Percentiles rank a stretch among this genome's conserved stretches.
Conservation (phyloP, 2,797 vertebrate genomes). For the Sus cebifrons region DNA sequence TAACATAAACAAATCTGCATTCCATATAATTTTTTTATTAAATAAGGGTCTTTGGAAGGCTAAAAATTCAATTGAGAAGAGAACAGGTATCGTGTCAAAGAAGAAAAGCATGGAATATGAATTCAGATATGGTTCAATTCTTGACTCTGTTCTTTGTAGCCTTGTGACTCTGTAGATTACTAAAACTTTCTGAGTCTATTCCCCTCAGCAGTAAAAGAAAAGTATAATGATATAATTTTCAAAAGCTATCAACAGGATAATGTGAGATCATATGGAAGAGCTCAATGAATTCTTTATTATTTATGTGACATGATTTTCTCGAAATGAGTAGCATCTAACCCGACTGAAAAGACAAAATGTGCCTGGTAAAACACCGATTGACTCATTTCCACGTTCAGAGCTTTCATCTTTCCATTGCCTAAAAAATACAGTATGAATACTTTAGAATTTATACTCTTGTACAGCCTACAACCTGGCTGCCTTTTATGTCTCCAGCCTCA, state of each 20-base stretch:
- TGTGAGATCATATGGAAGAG: not conserved
- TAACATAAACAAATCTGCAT: not conserved
- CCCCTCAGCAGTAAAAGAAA: not conserved
- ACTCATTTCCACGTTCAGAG: not conserved
- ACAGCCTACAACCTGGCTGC: not conserved
- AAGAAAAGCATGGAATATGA: not conserved
- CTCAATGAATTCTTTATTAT: not conserved
- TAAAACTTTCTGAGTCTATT: not conserved
- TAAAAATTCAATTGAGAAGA: slow-evolving; percentile 7
- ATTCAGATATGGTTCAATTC: not conserved
- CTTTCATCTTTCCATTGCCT: not conserved
- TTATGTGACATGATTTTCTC: not conserved
- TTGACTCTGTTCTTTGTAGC: no score
- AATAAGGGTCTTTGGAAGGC: not conserved
- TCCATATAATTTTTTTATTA: slow-evolving; percentile 14
- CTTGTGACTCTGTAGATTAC: not conserved
- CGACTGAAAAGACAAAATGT: not conserved
- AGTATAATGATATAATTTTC: not conserved
- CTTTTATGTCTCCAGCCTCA: not conserved
- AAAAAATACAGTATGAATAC: not conserved
- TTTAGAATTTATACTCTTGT: not conserved
- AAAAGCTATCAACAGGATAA: not conserved
- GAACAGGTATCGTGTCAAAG: not conserved
- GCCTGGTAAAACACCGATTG: not conserved
- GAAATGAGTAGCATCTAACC: not conserved